Evolutionary conservation across 2,888 invertebrate species (phyloP).

Genomic region (Parascotia fuliginaria): DNA sequence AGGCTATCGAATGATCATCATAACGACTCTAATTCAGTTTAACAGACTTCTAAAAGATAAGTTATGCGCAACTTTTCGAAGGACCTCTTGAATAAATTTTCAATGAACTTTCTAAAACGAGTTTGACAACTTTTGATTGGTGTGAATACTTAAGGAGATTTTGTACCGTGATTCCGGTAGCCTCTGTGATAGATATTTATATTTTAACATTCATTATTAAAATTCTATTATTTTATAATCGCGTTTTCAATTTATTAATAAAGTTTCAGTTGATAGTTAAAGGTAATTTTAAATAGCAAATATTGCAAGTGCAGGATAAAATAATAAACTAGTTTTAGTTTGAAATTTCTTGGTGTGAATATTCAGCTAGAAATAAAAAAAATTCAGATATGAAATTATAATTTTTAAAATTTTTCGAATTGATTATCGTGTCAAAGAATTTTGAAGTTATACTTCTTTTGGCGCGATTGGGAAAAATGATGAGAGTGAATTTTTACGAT

Average conservation of each 20-base stretch:
- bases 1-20: slow-evolving; percentile 55
- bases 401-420: too few species aligned
- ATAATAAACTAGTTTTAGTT: neutral
- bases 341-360: too few species aligned
- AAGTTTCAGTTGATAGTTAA: neutral
- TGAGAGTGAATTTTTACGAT: too few species aligned
- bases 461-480: too few species aligned
- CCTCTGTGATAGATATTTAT: slow-evolving; percentile 29
- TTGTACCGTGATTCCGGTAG: slow-evolving; percentile 37
- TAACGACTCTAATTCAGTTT: slow-evolving; percentile 74
- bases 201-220: slow-evolving; percentile 35
- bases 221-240: slow-evolving; percentile 23
- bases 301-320: neutral
- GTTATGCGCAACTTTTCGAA: slow-evolving; percentile 67
- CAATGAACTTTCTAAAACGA: slow-evolving; percentile 73
- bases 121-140: slow-evolving; percentile 76
- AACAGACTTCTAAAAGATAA: slow-evolving; percentile 71
- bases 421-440: too few species aligned
- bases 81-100: slow-evolving; percentile 76
- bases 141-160: slow-evolving; percentile 62
- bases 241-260: slow-evolving; percentile 9
- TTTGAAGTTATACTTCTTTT: too few species aligned
- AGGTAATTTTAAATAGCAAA: neutral
- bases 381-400: too few species aligned
- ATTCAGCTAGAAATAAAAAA: too few species aligned